Conservation (phyloP, 2,113 vertebrate species). For the Toxotes jaculatrix region DNA sequence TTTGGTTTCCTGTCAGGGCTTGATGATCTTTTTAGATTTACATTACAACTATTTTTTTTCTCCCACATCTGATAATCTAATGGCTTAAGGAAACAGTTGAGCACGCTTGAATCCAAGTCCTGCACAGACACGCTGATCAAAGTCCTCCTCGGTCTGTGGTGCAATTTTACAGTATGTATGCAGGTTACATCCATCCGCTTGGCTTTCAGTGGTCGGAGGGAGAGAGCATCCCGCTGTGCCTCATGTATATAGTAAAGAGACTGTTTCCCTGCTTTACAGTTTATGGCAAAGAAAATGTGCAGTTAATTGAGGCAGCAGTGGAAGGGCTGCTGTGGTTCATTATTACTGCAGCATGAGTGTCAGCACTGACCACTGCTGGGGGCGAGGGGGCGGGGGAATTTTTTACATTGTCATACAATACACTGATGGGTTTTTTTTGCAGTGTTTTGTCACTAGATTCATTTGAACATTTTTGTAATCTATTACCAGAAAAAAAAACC, state of each 20-base stretch:
- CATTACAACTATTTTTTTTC: constrained; percentile 23
- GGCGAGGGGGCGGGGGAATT: neutral
- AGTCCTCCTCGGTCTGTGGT: constrained; percentile 2
- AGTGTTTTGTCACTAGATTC: neutral
- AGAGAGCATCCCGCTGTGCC: constrained; percentile 28
- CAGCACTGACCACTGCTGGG: constrained; percentile 31
- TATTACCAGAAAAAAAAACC: neutral
- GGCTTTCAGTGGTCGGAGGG: constrained; percentile 26
- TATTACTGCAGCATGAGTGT: constrained; percentile 34
- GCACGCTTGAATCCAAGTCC: constrained; percentile 25
- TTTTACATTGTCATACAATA: constrained; percentile 6
- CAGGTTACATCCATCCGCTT: constrained; percentile 50
- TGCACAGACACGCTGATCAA: constrained; percentile 37
- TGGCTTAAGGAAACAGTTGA: constrained; percentile 46
- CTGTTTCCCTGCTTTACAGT: neutral
- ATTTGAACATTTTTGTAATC: neutral
- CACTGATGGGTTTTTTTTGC: neutral
- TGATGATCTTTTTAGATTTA: constrained; percentile 40
- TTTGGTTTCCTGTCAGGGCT: constrained; percentile 42
- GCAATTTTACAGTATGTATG: constrained; percentile 27
- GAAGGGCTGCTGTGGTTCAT: constrained; percentile 27
- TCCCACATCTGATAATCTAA: constrained; percentile 35
- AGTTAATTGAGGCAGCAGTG: constrained; percentile 1
- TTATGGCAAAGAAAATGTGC: constrained; percentile 17
- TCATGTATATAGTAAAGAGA: constrained; percentile 12